Percentiles rank a stretch among this genome's conserved stretches.
Evolutionary conservation across 2,797 vertebrate species (phyloP).

Genomic region (Cephalopachus bancanus): DNA sequence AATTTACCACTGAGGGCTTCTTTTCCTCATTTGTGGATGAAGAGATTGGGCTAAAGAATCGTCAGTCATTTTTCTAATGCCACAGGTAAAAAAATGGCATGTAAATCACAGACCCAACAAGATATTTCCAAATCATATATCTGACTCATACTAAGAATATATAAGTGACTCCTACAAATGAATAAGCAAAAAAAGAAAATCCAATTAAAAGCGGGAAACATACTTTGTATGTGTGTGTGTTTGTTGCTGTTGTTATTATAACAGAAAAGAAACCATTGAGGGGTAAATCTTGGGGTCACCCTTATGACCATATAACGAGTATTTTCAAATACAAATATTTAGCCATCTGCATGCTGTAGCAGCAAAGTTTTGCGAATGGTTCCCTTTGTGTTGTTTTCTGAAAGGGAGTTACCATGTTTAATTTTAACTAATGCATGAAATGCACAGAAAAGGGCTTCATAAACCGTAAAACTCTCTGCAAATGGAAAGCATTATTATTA

Average conservation of each 20-base stretch:
- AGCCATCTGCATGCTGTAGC: background rate
- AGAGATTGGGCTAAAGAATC: slow-evolving; percentile 40
- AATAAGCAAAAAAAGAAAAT: background rate
- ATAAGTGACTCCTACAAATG: background rate
- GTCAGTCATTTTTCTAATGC: slow-evolving; percentile 19
- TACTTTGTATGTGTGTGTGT: background rate
- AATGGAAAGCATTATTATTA: slow-evolving; percentile 54
- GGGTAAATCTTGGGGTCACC: background rate
- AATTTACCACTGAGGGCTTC: background rate
- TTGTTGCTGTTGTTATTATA: slow-evolving; percentile 5
- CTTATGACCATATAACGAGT: background rate
- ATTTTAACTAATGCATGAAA: slow-evolving; percentile 17
- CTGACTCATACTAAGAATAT: slow-evolving; percentile 24
- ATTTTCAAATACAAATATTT: background rate
- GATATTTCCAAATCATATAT: background rate
- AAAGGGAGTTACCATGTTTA: background rate
- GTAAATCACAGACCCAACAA: slow-evolving; percentile 19
- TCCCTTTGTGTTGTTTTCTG: background rate
- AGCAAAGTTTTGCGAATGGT: background rate
- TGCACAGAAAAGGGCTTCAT: background rate
- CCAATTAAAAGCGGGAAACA: background rate
- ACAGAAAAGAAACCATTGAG: slow-evolving; percentile 18
- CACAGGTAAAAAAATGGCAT: background rate
- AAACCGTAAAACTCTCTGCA: slow-evolving; percentile 40
- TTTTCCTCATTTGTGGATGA: slow-evolving; percentile 34